Evolutionary conservation across 2,888 invertebrate species (phyloP).

Genomic region (Peribatodes rhomboidaria): DNA sequence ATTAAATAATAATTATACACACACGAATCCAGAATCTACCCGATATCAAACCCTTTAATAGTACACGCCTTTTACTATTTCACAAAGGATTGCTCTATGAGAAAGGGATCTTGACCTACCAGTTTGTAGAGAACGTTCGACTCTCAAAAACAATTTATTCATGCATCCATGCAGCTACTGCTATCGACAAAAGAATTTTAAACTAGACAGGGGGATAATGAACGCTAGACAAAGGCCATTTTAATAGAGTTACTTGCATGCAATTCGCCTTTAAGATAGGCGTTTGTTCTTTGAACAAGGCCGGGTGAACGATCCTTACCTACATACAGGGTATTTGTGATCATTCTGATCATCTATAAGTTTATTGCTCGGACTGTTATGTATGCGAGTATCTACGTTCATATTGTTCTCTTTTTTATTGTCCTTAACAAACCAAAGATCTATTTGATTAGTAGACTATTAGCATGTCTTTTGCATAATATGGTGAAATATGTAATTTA

Average conservation of each 20-base stretch:
- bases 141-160: conserved; percentile 85
- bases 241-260: conserved; percentile 84
- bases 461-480: too few species aligned
- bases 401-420: not conserved
- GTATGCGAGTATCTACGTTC: too few species aligned
- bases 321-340: not conserved
- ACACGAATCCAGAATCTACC: conserved; percentile 66
- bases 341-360: conserved; percentile 1
- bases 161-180: conserved; percentile 82
- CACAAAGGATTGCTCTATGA: conserved; percentile 83
- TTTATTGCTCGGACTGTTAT: conserved; percentile 4
- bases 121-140: conserved; percentile 80
- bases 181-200: conserved; percentile 82
- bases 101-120: conserved; percentile 86
- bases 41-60: conserved; percentile 80
- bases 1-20: conserved; percentile 67
- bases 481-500: too few species aligned
- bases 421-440: too few species aligned
- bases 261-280: conserved; percentile 71
- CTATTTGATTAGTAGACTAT: too few species aligned
- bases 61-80: conserved; percentile 81
- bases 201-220: conserved; percentile 85
- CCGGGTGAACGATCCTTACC: conserved; percentile 52
- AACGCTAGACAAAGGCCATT: conserved; percentile 82
- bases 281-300: conserved; percentile 57